Base-by-base conservation (phyloP, 2,113 vertebrate genomes). In the Ictalurus punctatus region DNA sequence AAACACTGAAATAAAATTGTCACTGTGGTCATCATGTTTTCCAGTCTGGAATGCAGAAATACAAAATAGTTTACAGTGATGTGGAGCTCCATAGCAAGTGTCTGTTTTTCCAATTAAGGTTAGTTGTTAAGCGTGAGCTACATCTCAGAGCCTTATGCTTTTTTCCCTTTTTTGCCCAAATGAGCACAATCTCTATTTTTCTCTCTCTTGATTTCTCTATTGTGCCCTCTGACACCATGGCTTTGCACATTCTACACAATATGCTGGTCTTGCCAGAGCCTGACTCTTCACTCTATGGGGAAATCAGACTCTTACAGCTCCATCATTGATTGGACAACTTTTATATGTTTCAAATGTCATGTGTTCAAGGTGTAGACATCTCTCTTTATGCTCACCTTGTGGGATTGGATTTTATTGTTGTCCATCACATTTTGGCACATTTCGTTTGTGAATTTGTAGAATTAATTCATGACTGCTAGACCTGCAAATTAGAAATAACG, bases 161-260 rank as follows among this genome's bases (percentile, higher is more conserved):
- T 58, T 21, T 27, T 40, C 17, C 59, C 44, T 23, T 86, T 59
- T 76, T 40, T 79, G 40, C 63, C 56, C 58, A 74, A 44, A 73
- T 86, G 73, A 65, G 58, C 48, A 52, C 61, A 71, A 14, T 44
- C 23, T 12, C 81, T 63, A 5, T 92, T 85, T 83, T 89, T 87
- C 84, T 86, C 74, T 79, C 86, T 86, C 88, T 89, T 89, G 81
- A 78, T 87, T 89, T 92, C 89, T 86, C 54, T 74, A 80, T 21
- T 90, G 90, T 90, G 2, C 10, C 91, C 83, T 89, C 89, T 61
- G 4, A 40, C 44, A 52, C 12, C 74, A 81, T n/a, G 76, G 14
- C 78, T 67, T 37, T 83, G 25, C 34, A 83, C 14, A 21, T 83
- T 61, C 48, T 63, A 63, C 58, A 44, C 25, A 21, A 14, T 30